These are phyloP conservation scores for Brachionus asplanchnoidis DNA, from an alignment of 1,140 invertebrate genomes.

Conservation along the genomic window DNA sequence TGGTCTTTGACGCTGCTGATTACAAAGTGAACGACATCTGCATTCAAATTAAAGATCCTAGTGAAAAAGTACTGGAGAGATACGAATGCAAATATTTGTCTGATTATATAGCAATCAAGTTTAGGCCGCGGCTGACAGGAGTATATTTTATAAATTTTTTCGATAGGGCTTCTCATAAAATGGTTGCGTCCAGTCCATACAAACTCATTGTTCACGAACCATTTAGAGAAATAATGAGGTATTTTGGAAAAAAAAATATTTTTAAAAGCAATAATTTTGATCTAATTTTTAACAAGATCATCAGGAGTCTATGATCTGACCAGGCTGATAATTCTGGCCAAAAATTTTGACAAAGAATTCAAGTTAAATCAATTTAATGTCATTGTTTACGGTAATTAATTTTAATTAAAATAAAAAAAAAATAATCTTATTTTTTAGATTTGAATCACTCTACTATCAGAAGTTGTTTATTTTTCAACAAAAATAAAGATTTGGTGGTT, in stretches of 20 bases:
- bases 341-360: neutral
- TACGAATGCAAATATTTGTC: conserved; percentile 31
- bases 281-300: neutral
- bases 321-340: neutral
- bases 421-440: neutral
- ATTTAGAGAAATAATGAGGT: conserved; percentile 10
- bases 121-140: neutral
- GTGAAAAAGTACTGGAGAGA: neutral
- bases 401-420: neutral
- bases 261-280: neutral
- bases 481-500: neutral
- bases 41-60: conserved; percentile 7
- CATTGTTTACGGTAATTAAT: neutral
- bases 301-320: conserved; percentile 18
- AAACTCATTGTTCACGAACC: neutral
- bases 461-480: neutral
- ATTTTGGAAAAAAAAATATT: neutral
- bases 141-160: neutral
- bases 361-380: neutral
- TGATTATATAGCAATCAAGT: conserved; percentile 30
- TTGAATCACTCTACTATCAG: neutral
- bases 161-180: neutral
- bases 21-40: neutral
- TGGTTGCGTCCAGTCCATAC: neutral
- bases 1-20: conserved; percentile 1